These are phyloP conservation scores for Montipora sp. DNA, from an alignment of 64 coral and sea anemone genomes.

Conservation along the genomic window DNA sequence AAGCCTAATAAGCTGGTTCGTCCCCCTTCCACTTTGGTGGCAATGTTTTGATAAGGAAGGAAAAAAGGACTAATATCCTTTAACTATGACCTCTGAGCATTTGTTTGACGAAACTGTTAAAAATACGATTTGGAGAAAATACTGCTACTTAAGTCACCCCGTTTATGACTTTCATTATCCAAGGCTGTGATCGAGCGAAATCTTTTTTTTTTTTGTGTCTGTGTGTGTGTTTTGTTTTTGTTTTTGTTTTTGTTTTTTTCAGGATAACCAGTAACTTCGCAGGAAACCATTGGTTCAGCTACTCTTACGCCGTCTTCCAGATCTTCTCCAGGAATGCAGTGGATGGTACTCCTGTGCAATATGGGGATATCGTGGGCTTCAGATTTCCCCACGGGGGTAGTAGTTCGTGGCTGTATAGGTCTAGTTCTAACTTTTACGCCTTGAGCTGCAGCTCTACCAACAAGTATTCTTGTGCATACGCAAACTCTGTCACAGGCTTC, in stretches of 20 bases:
- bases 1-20: too few species aligned
- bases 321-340: conserved; percentile 64
- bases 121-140: too few species aligned
- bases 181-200: too few species aligned
- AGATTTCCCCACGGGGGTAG: conserved; percentile 11
- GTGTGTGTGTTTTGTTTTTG: too few species aligned
- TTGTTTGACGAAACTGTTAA: too few species aligned
- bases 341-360: conserved; percentile 75
- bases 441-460: not conserved
- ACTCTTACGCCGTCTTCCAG: not conserved
- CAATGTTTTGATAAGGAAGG: too few species aligned
- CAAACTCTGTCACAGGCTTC: conserved; percentile 38
- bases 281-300: conserved; percentile 2
- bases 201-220: not conserved
- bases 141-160: too few species aligned
- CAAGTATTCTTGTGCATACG: conserved; percentile 33
- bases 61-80: too few species aligned
- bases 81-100: too few species aligned
- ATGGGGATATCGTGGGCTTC: conserved; percentile 63
- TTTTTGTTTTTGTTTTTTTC: not conserved
- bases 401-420: conserved; percentile 44
- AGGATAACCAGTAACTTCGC: not conserved
- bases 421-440: conserved; percentile 16
- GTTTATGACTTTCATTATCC: too few species aligned
- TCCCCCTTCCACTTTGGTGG: too few species aligned